Evolutionary conservation across 2,113 vertebrate genomes (phyloP).

Genomic region (Grammomys surdaster): DNA sequence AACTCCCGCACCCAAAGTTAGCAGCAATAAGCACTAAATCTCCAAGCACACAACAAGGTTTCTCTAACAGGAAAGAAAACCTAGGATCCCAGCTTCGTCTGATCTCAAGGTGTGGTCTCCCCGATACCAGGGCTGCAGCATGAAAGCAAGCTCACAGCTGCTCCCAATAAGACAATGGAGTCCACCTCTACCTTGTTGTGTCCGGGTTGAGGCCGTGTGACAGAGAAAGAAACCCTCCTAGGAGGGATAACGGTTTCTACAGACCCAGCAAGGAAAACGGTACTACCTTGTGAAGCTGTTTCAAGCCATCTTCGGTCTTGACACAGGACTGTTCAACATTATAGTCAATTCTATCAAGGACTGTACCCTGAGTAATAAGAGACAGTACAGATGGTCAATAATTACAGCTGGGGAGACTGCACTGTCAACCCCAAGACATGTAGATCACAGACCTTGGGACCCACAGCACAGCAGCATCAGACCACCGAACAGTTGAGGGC

Average conservation of each 20-base stretch:
- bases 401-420: not conserved
- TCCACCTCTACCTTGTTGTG: fast-evolving
- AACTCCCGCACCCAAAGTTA: not conserved
- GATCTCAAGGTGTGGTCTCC: not conserved
- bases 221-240: not conserved
- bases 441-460: not conserved
- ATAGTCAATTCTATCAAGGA: conserved; percentile 98
- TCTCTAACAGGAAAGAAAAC: not conserved
- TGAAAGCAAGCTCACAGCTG: not conserved
- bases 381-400: conserved; percentile 60
- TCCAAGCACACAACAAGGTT: not conserved
- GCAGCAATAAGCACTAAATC: not conserved
- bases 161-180: not conserved
- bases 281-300: conserved; percentile 97
- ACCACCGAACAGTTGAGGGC: not conserved
- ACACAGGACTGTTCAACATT: conserved; percentile 98
- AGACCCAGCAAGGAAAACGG: not conserved
- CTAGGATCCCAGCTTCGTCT: not conserved
- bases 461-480: not conserved
- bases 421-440: not conserved
- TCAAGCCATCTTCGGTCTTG: conserved; percentile 98
- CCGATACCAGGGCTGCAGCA: not conserved
- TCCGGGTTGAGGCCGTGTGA: no score
- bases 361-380: conserved; percentile 91
- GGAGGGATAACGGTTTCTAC: not conserved